Conservation (phyloP, 2,797 vertebrate genomes). For the Artibeus jamaicensis region DNA sequence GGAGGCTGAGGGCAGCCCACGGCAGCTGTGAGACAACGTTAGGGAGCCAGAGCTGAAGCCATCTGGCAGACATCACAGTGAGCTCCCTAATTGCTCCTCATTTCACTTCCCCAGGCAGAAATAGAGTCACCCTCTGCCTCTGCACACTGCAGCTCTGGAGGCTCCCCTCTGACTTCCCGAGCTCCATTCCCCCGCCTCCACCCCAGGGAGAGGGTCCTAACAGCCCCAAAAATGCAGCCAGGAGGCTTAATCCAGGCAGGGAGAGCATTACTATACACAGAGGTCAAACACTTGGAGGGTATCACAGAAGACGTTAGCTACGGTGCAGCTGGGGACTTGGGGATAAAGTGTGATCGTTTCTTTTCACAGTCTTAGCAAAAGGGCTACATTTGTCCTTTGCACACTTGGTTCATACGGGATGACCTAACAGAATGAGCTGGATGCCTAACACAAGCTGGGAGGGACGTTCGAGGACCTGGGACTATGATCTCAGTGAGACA, state of each 20-base stretch:
- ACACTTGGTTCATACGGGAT: neutral
- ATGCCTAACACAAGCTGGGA: rapidly evolving
- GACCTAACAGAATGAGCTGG: neutral
- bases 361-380: neutral
- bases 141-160: neutral
- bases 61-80: neutral
- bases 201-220: neutral
- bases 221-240: neutral
- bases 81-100: neutral
- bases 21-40: neutral
- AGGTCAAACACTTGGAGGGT: neutral
- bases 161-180: neutral
- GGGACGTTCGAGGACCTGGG: neutral
- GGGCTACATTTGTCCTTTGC: neutral
- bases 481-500: neutral
- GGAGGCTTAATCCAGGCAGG: neutral
- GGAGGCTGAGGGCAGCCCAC: neutral
- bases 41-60: neutral
- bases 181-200: neutral
- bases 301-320: neutral
- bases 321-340: neutral
- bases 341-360: neutral
- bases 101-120: neutral
- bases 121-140: rapidly evolving
- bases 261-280: neutral